These are phyloP conservation scores for Coleophora deauratella DNA, from an alignment of 2,888 invertebrate species.

Conservation along the genomic window DNA sequence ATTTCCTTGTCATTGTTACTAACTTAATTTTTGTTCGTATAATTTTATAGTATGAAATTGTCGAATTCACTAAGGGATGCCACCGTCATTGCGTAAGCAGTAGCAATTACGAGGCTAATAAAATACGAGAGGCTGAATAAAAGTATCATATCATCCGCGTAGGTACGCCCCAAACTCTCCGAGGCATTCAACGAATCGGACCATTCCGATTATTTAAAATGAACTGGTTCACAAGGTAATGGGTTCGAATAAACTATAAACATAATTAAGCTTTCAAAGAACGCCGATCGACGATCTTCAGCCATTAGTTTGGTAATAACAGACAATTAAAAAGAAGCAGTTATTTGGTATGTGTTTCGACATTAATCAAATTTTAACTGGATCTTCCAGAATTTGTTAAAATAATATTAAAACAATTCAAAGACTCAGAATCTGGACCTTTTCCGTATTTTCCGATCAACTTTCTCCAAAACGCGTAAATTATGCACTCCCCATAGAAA, in stretches of 20 bases:
- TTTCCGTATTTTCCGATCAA: too few species aligned
- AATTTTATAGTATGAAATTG: too few species aligned
- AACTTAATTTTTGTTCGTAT: constrained; percentile 20
- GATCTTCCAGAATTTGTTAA: too few species aligned
- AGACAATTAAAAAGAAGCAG: constrained; percentile 45
- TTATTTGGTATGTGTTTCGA: constrained; percentile 31
- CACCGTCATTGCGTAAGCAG: constrained; percentile 29
- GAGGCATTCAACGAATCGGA: constrained; percentile 38
- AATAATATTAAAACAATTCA: too few species aligned
- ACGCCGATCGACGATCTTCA: constrained; percentile 40
- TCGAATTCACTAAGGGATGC: constrained; percentile 27
- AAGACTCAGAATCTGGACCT: too few species aligned
- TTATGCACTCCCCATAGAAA: too few species aligned
- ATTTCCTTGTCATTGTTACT: constrained; percentile 22
- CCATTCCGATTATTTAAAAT: constrained; percentile 54
- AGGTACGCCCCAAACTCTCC: constrained; percentile 36
- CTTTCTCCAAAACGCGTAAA: too few species aligned
- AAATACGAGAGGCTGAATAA: constrained; percentile 12
- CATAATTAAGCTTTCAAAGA: constrained; percentile 67
- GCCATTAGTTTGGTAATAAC: constrained; percentile 52
- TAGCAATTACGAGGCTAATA: constrained; percentile 27
- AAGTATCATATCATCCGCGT: constrained; percentile 19
- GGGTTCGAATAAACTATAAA: constrained; percentile 62
- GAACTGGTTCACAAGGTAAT: constrained; percentile 55
- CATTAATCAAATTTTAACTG: too few species aligned